Conservation (phyloP, 2,888 invertebrate genomes). For the Mantis religiosa region DNA sequence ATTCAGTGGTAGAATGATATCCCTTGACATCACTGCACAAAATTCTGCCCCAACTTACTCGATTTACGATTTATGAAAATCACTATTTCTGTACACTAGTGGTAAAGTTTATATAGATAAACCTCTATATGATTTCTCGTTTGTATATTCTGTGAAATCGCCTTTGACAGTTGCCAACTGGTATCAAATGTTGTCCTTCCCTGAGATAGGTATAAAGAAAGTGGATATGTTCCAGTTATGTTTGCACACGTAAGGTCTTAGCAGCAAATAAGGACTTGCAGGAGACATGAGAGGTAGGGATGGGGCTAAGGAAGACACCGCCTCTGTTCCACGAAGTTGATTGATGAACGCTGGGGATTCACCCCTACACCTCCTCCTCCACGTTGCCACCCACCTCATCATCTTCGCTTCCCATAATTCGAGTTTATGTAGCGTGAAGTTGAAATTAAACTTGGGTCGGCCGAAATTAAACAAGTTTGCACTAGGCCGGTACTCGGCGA, state of each 20-base stretch:
- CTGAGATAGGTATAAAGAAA: not conserved
- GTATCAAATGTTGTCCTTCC: not conserved
- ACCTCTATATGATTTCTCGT: too few relatives aligned
- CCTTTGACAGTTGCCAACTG: too few relatives aligned
- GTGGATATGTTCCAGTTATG: not conserved
- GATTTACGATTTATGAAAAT: too few relatives aligned
- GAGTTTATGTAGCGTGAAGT: conserved; percentile 15
- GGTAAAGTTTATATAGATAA: too few relatives aligned
- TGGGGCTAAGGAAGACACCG: not conserved
- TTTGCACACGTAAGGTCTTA: not conserved
- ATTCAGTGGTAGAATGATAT: too few relatives aligned
- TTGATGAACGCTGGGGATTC: conserved; percentile 8
- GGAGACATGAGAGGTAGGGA: not conserved
- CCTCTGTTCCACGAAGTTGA: conserved; percentile 14
- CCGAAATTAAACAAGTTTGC: conserved; percentile 9
- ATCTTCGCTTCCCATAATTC: conserved; percentile 9
- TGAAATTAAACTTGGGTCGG: conserved; percentile 13
- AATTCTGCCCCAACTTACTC: too few relatives aligned
- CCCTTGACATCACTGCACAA: too few relatives aligned
- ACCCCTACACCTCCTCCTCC: not conserved
- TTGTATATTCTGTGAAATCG: too few relatives aligned
- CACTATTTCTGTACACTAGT: too few relatives aligned
- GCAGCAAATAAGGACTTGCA: not conserved
- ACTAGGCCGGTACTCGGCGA: not conserved
- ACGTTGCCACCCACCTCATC: not conserved